Evolutionary conservation across 2,113 vertebrate genomes (phyloP).

Genomic region (Corythornis madagascariensis): DNA sequence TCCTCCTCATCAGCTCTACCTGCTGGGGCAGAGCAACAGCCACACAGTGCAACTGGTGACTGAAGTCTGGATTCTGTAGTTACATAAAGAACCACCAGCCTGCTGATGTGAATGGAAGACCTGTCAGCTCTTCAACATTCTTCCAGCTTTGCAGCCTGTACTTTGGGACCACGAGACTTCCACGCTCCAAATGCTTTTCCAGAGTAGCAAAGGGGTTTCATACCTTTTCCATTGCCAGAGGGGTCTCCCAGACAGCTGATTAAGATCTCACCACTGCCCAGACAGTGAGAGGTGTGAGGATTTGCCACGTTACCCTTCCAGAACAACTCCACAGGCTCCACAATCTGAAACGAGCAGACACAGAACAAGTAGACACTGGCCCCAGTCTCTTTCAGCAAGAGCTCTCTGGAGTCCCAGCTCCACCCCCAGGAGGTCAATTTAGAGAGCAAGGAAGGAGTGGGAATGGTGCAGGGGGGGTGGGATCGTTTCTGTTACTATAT

Average conservation of each 20-base stretch:
- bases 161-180: not conserved
- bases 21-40: too few relatives aligned
- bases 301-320: conserved; percentile 82
- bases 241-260: conserved; percentile 89
- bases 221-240: conserved; percentile 88
- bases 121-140: too few relatives aligned
- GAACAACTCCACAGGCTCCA: conserved; percentile 84
- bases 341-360: conserved; percentile 63
- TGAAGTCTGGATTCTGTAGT: not conserved
- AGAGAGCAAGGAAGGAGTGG: not conserved
- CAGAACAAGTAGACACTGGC: not conserved
- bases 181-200: not conserved
- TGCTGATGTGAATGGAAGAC: not conserved
- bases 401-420: not conserved
- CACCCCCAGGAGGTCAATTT: too few relatives aligned
- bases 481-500: not conserved
- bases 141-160: not conserved
- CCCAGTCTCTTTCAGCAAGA: not conserved
- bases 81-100: not conserved
- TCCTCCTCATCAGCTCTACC: not conserved
- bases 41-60: too few relatives aligned
- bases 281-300: conserved; percentile 90
- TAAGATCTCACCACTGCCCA: conserved; percentile 90
- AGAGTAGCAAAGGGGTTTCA: not conserved
- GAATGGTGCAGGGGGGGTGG: not conserved